Evolutionary conservation across 1,140 invertebrate genomes (phyloP).

Genomic region (Linepithema humile): DNA sequence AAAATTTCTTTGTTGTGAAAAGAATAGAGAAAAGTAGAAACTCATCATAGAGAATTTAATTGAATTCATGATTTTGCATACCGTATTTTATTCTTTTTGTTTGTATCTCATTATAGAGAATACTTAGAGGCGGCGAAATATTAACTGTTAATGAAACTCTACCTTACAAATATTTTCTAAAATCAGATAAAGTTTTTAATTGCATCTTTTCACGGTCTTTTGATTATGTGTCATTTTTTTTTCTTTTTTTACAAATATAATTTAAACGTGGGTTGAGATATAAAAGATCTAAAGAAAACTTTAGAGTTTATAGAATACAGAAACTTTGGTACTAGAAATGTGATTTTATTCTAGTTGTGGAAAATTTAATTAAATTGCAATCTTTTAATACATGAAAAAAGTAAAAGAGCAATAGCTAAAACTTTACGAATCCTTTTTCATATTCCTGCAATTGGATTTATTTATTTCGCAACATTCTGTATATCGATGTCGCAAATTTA

Average conservation of each 20-base stretch:
- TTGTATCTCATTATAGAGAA: background rate
- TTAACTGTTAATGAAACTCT: background rate
- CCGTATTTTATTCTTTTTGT: background rate
- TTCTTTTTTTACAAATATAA: background rate
- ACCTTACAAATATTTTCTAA: background rate
- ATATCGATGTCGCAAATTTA: too few species aligned
- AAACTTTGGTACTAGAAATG: background rate
- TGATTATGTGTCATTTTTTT: background rate
- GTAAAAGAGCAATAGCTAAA: background rate
- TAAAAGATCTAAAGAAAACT: background rate
- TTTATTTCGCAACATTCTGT: background rate
- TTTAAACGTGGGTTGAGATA: background rate
- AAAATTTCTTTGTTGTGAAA: background rate
- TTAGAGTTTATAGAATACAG: background rate
- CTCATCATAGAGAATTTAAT: background rate
- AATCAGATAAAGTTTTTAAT: background rate
- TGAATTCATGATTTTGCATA: background rate
- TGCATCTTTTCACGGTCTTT: background rate
- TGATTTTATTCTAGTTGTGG: background rate
- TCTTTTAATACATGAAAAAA: background rate
- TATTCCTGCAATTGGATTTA: background rate
- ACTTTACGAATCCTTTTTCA: background rate
- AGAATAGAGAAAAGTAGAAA: conserved; percentile 5
- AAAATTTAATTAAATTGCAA: background rate
- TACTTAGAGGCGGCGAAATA: too few species aligned